These are phyloP conservation scores for Picathartes gymnocephalus DNA, from an alignment of 2,113 vertebrate species.

Conservation along the genomic window DNA sequence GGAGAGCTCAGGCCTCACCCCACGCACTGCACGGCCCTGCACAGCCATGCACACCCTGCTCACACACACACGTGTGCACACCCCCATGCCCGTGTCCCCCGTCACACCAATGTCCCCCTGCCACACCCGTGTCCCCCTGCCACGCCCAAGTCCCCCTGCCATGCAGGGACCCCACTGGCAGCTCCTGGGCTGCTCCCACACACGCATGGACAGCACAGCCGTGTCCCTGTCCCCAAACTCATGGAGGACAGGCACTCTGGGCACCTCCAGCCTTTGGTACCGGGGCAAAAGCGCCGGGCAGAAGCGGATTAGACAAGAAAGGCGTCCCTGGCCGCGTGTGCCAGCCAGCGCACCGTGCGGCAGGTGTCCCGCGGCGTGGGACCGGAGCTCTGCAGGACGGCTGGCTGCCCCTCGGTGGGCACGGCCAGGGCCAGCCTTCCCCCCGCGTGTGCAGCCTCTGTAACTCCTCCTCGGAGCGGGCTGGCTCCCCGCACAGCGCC, in stretches of 20 bases:
- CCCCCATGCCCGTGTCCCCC: background rate
- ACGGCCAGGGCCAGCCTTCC: background rate
- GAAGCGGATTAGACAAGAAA: accelerated
- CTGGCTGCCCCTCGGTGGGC: background rate
- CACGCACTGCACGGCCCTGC: accelerated
- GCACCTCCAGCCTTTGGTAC: no score
- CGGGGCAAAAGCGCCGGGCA: accelerated
- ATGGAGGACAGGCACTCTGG: accelerated
- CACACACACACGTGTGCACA: no score
- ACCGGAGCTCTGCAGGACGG: background rate
- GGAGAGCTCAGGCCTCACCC: background rate
- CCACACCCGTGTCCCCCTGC: background rate
- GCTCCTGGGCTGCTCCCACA: background rate
- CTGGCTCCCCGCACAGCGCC: slow-evolving; percentile 9
- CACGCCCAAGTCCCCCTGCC: accelerated
- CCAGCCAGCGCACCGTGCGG: accelerated
- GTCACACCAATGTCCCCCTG: no score
- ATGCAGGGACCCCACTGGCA: accelerated
- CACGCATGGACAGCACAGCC: accelerated
- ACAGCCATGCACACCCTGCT: no score
- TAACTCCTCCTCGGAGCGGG: slow-evolving; percentile 69
- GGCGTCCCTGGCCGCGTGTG: accelerated
- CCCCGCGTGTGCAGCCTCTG: slow-evolving; percentile 22
- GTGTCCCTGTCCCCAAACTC: accelerated
- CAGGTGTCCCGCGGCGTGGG: background rate